A percentile compares a stretch with the other conserved stretches of the same genome.
Conservation (phyloP, 1,140 invertebrate genomes). For the Babylonia areolata region DNA sequence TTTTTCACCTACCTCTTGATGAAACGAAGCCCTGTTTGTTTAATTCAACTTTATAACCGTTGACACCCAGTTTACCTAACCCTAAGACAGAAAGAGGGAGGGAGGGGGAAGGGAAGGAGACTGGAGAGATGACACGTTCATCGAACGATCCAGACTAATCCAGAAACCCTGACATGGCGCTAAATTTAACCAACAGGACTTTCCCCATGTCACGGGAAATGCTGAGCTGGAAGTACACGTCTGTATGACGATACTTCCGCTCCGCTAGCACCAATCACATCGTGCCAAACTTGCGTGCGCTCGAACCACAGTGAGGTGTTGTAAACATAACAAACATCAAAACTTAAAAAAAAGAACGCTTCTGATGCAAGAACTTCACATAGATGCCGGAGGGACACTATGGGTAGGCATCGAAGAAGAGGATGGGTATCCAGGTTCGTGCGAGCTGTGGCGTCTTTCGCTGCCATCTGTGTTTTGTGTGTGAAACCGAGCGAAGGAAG, state of each 20-base stretch:
- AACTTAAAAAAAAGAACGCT: neutral
- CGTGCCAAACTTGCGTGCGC: slow-evolving; percentile 12
- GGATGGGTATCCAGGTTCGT: slow-evolving; percentile 57
- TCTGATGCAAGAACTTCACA: slow-evolving; percentile 36
- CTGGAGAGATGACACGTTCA: neutral
- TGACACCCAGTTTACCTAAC: neutral
- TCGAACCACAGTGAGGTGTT: neutral
- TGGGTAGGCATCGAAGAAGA: slow-evolving; percentile 53
- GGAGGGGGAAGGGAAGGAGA: no score
- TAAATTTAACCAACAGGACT: neutral
- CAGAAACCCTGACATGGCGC: neutral
- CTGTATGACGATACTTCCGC: slow-evolving; percentile 37
- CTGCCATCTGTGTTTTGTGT: slow-evolving; percentile 55
- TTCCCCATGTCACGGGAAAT: slow-evolving; percentile 35
- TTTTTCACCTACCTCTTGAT: no score
- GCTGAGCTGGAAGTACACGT: slow-evolving; percentile 42
- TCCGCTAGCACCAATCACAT: slow-evolving; percentile 12
- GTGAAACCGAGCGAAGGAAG: slow-evolving; percentile 32
- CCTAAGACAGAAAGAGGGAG: no score
- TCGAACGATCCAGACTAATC: neutral
- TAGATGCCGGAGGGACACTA: slow-evolving; percentile 16
- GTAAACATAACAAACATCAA: slow-evolving; percentile 31
- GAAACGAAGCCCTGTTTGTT: neutral
- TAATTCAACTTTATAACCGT: neutral
- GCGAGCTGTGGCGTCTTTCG: slow-evolving; percentile 57